Base-by-base conservation (phyloP, 1,140 invertebrate species). In the Aphelinus certus region DNA sequence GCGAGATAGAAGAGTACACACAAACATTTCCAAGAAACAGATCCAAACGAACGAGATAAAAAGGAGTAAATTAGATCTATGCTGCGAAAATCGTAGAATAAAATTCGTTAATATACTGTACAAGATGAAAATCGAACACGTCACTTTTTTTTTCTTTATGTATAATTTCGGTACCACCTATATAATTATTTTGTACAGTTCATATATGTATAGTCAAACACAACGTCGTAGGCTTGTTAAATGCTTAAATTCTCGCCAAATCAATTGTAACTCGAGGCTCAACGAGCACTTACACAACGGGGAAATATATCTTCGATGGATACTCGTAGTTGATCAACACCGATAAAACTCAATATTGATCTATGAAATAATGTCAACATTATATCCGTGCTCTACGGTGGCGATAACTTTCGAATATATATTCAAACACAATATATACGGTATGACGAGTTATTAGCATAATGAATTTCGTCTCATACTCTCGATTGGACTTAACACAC, bases 71-170 rank as follows among this genome's bases (percentile, higher is more conserved):
- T 75, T 49, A 58, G 73, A 64, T 62, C 26, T 62, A 51, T 47
- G 49, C 62, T 68, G 60, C 45, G 58, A 58, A 60, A 75, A 65
- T 58, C 46, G 70, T 70, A 63, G 62, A 75, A 75, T 64, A 9
- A 70, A 67, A 71, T 66, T 75, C 68, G 67, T 70, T 75, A 61
- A 65, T 71, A 71, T 47, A 65, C 62, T 71, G 51, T 75, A 75
- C 68, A 75, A 75, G 67, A 75, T 75, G 63, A 64, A 10, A 71
- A 75, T 75, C 68, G 73, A 75, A 75, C 73, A 60, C 68, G 68
- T 26, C 26, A 26, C 26, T 26, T 26, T 26, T 26, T 0, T 71
- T 71, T 56, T 55, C 45, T 7, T 69, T 62, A 49, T 70, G 66
- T 64, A 56, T 69, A 64, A 75, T 64, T 69, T 63, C 60, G 53